Evolutionary conservation across 2,888 invertebrate genomes (phyloP).

Genomic region (Molanna angustata): DNA sequence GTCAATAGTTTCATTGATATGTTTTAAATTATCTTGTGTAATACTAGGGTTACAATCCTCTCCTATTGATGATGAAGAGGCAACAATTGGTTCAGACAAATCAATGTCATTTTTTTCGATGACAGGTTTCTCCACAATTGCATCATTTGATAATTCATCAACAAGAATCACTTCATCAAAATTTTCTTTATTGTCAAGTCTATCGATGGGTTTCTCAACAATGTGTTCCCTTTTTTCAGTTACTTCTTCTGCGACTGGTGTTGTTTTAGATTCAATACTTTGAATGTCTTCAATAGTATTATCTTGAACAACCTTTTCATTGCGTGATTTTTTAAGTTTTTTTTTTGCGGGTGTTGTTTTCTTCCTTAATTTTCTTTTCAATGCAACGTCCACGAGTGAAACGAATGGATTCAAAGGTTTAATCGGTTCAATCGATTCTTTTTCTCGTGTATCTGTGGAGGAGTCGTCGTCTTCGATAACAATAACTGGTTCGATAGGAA

Average conservation of each 20-base stretch:
- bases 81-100: too few species aligned
- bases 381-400: constrained; percentile 46
- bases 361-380: constrained; percentile 47
- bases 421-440: constrained; percentile 19
- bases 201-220: constrained; percentile 9
- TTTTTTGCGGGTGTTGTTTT: constrained; percentile 33
- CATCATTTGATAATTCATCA: constrained; percentile 35
- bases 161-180: constrained; percentile 38
- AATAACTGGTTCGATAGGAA: constrained; percentile 37
- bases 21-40: too few species aligned
- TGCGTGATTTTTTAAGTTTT: constrained; percentile 6
- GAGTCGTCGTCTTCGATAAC: constrained; percentile 48
- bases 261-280: background rate
- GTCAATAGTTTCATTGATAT: too few species aligned
- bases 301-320: background rate
- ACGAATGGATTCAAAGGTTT: constrained; percentile 43
- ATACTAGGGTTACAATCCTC: too few species aligned
- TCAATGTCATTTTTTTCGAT: too few species aligned
- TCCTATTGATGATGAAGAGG: too few species aligned
- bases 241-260: too few species aligned
- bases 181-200: constrained; percentile 26
- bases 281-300: background rate
- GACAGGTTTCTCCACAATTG: too few species aligned
- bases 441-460: constrained; percentile 17
- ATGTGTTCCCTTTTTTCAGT: too few species aligned